phyloP scores from a whole-genome alignment of 2,888 invertebrate genomes.

The Pteria penguin region DNA sequence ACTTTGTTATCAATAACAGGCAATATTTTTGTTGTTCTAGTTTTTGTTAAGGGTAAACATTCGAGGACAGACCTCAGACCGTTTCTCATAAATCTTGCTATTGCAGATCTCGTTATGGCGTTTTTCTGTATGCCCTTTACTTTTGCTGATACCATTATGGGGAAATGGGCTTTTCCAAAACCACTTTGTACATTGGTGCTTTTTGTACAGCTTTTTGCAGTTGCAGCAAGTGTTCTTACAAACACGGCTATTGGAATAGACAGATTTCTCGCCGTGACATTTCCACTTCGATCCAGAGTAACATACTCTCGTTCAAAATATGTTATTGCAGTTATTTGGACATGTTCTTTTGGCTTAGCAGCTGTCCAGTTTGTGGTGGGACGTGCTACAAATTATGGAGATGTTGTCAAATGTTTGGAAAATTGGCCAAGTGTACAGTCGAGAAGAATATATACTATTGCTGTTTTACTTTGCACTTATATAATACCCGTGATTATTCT shows the following conservation, averaged over 20 bases:
- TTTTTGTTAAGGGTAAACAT: conserved; percentile 79
- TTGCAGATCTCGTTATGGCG: conserved; percentile 94
- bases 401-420: conserved; percentile 64
- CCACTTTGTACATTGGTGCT: conserved; percentile 81
- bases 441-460: conserved; percentile 70
- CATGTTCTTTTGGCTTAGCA: conserved; percentile 77
- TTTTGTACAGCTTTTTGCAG: conserved; percentile 81
- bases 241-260: conserved; percentile 82
- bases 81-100: conserved; percentile 91
- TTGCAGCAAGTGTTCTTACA: conserved; percentile 81
- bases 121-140: conserved; percentile 94
- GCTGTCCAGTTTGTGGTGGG: conserved; percentile 79
- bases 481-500: conserved; percentile 81
- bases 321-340: conserved; percentile 80
- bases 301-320: conserved; percentile 78
- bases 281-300: conserved; percentile 78
- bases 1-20: conserved; percentile 81
- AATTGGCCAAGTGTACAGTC: conserved; percentile 52
- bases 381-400: conserved; percentile 48
- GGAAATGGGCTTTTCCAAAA: conserved; percentile 81
- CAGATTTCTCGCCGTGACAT: conserved; percentile 77
- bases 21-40: conserved; percentile 81
- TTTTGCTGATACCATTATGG: conserved; percentile 81
- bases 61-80: conserved; percentile 76
- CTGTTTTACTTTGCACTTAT: conserved; percentile 75